Evolutionary conservation across 2,113 vertebrate genomes (phyloP).

Genomic region (Phylloscopus whistleri): DNA sequence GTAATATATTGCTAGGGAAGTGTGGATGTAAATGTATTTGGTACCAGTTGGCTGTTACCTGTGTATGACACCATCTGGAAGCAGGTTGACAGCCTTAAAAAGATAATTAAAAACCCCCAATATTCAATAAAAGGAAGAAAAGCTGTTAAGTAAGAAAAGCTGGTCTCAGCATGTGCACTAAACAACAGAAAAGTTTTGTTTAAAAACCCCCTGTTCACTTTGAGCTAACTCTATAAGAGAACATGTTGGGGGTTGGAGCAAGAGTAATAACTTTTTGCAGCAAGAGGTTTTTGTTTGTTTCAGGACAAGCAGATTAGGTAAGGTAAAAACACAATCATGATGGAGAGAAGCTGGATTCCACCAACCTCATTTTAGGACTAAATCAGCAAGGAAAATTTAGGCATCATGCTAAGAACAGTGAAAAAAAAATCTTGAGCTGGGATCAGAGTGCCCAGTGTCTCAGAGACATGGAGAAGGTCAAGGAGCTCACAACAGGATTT

Average conservation of each 20-base stretch:
- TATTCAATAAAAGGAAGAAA: not conserved
- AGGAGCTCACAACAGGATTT: not conserved
- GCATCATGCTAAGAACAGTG: not conserved
- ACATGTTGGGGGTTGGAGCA: too few species aligned
- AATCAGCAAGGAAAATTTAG: not conserved
- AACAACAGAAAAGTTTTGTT: not conserved
- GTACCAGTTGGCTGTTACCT: not conserved
- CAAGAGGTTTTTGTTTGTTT: not conserved
- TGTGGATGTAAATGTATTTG: not conserved
- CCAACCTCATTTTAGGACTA: not conserved
- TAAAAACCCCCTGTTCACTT: not conserved
- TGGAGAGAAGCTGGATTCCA: not conserved
- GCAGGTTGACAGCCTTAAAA: not conserved
- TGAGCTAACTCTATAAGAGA: not conserved
- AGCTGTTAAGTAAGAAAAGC: not conserved
- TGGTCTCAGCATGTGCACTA: not conserved
- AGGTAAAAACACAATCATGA: accelerated
- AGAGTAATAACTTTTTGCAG: not conserved
- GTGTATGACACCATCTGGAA: not conserved
- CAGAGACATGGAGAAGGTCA: not conserved
- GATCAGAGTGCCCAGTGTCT: not conserved
- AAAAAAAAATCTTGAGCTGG: not conserved
- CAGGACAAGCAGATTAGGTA: not conserved
- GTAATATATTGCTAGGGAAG: not conserved
- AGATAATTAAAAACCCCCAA: not conserved